A percentile compares a stretch with the other conserved stretches of the same genome.
phyloP scores from a whole-genome alignment of 53 echinoderm and acorn worm species.

The Paracentrotus lividus region DNA sequence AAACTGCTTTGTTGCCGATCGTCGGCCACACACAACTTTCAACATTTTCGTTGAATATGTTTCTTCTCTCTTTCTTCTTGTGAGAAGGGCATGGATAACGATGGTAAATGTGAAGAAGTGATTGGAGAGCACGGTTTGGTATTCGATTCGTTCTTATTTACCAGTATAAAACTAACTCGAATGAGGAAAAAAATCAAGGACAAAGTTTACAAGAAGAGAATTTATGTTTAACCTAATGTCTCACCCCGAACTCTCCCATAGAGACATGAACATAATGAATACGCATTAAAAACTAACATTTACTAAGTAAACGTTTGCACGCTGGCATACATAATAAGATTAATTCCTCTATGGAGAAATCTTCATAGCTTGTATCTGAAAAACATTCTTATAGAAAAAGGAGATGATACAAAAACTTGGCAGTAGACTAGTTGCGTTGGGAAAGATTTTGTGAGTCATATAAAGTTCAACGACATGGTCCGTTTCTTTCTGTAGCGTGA shows the following conservation, averaged over 20 bases:
- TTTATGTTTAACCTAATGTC: slow-evolving; percentile 10
- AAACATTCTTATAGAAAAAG: not conserved
- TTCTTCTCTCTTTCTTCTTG: too few relatives aligned
- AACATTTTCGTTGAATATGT: not conserved
- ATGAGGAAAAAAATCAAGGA: not conserved
- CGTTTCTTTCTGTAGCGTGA: not conserved
- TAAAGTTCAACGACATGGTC: slow-evolving; percentile 31
- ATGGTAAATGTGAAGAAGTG: not conserved
- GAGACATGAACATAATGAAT: not conserved
- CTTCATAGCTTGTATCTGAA: not conserved
- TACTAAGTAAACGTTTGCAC: too few relatives aligned
- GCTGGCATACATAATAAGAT: too few relatives aligned
- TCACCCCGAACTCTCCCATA: not conserved
- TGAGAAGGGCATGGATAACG: not conserved
- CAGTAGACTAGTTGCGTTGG: not conserved
- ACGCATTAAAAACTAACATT: too few relatives aligned
- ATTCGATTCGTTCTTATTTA: not conserved
- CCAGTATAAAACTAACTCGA: not conserved
- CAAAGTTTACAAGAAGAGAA: not conserved
- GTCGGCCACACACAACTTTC: slow-evolving; percentile 24
- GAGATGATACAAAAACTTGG: not conserved
- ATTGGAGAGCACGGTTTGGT: slow-evolving; percentile 9
- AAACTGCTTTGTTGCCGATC: not conserved
- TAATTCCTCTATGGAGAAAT: not conserved
- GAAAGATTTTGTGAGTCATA: slow-evolving; percentile 29